Conservation (phyloP, 2,113 vertebrate species). For the Mirza zaza region DNA sequence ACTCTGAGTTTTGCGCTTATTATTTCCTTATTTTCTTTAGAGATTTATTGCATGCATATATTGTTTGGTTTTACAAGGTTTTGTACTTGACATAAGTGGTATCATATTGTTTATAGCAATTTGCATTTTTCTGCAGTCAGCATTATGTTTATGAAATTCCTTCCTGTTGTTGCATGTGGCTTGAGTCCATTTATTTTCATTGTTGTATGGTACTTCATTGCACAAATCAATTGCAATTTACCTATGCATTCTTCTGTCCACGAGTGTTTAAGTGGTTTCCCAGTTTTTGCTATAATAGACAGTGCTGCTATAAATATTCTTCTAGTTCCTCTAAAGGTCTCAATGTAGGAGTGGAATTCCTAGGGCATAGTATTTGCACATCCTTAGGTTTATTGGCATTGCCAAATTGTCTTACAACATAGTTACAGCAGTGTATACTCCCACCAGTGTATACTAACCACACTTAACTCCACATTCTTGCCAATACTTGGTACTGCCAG, state of each 20-base stretch:
- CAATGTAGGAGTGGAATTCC: neutral
- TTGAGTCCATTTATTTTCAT: neutral
- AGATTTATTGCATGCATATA: neutral
- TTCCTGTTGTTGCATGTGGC: neutral
- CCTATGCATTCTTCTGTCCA: neutral
- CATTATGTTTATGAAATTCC: neutral
- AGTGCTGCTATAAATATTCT: neutral
- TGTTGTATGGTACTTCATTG: neutral
- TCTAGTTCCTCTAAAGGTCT: neutral
- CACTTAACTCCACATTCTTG: neutral
- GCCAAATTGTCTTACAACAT: neutral
- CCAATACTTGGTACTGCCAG: neutral
- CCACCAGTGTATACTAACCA: neutral
- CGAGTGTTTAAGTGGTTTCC: neutral
- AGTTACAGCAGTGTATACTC: neutral
- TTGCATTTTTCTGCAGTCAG: neutral
- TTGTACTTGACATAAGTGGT: neutral
- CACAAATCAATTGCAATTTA: neutral
- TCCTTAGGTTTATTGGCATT: neutral
- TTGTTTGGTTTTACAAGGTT: neutral
- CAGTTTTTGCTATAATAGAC: neutral
- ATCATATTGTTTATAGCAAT: neutral
- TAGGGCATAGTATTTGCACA: neutral
- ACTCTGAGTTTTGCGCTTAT: neutral
- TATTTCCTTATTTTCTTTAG: neutral